Percentiles rank a stretch among this genome's conserved stretches.
phyloP scores from a whole-genome alignment of 2,113 vertebrate genomes.

The Smithornis capensis region DNA sequence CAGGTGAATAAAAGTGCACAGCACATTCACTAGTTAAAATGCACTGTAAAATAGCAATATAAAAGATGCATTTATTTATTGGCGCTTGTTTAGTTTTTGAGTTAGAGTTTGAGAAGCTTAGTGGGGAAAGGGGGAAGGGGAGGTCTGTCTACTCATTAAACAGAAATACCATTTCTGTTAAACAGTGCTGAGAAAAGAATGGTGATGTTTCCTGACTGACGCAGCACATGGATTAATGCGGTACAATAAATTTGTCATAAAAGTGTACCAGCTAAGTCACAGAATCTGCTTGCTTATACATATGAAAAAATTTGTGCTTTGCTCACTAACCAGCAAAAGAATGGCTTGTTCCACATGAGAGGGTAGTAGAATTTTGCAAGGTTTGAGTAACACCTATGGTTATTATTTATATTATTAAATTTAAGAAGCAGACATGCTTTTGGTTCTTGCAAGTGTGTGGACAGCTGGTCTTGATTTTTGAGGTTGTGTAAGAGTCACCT shows the following conservation, averaged over 20 bases:
- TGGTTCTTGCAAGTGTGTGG: slow-evolving; percentile 37
- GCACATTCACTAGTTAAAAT: slow-evolving; percentile 46
- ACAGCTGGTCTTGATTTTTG: slow-evolving; percentile 63
- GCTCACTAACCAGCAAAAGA: background rate
- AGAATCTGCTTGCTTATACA: background rate
- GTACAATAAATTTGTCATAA: background rate
- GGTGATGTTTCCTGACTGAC: background rate
- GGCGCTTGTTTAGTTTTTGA: slow-evolving; percentile 30
- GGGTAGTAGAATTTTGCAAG: slow-evolving; percentile 36
- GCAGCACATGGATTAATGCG: background rate
- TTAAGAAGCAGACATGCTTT: slow-evolving; percentile 50
- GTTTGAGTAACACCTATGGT: slow-evolving; percentile 43
- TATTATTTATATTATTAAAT: slow-evolving; percentile 57
- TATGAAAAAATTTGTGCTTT: background rate
- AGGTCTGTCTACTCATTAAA: background rate
- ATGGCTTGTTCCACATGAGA: background rate
- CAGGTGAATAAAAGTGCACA: slow-evolving; percentile 61
- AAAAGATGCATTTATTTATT: slow-evolving; percentile 58
- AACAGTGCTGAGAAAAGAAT: background rate
- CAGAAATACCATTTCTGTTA: slow-evolving; percentile 1
- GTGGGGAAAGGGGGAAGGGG: background rate
- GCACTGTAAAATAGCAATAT: slow-evolving; percentile 24
- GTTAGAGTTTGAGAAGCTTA: slow-evolving; percentile 20
- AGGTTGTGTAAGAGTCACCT: slow-evolving; percentile 56
- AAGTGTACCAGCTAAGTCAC: background rate